phyloP scores from a whole-genome alignment of 2,113 vertebrate genomes.

The Pygoscelis adeliae region DNA sequence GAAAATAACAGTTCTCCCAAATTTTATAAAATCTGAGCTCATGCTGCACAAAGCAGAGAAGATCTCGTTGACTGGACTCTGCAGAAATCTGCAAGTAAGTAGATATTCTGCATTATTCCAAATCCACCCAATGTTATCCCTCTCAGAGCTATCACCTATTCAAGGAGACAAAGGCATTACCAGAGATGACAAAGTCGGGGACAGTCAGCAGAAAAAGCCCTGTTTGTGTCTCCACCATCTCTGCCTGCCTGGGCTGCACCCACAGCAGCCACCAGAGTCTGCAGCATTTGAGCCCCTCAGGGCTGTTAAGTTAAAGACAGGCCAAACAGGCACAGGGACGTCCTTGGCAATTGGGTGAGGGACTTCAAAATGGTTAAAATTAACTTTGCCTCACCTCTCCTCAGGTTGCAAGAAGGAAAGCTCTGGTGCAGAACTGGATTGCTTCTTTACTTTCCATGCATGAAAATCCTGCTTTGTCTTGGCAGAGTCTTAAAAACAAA shows the following conservation, averaged over 20 bases:
- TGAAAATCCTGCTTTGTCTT: neutral
- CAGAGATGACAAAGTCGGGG: neutral
- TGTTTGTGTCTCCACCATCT: neutral
- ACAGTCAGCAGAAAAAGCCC: neutral
- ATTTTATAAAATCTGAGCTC: neutral
- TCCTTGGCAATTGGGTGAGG: neutral
- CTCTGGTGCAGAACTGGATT: neutral
- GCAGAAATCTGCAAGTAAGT: neutral
- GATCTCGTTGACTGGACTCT: neutral
- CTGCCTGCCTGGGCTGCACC: neutral
- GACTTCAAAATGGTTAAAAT: neutral
- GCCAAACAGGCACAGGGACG: neutral
- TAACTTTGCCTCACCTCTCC: neutral
- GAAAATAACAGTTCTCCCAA: neutral
- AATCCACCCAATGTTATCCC: neutral
- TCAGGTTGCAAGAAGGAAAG: neutral
- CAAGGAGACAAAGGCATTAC: neutral
- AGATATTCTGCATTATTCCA: neutral
- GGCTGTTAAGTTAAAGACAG: neutral
- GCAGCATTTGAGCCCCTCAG: neutral
- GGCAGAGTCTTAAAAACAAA: neutral
- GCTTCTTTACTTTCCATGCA: neutral
- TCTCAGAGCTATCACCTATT: neutral
- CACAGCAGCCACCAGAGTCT: neutral
- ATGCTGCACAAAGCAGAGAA: neutral